A percentile compares a stretch with the other conserved stretches of the same genome.
phyloP scores from a whole-genome alignment of 1,140 invertebrate species.

The Drosophila elegans region DNA sequence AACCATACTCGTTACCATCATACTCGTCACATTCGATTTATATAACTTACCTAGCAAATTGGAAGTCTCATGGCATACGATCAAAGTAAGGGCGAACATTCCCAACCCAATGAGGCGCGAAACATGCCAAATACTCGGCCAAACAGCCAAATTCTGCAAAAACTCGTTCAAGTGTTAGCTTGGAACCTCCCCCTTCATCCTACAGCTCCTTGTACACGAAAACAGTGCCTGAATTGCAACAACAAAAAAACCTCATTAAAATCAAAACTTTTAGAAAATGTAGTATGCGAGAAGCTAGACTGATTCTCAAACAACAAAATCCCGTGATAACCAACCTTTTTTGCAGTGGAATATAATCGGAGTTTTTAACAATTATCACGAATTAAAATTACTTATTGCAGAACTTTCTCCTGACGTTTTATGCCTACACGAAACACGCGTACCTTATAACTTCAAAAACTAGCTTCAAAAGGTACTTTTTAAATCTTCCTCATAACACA shows the following conservation, averaged over 20 bases:
- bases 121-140: constrained; percentile 7
- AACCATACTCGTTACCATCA: not conserved
- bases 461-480: not conserved
- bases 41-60: constrained; percentile 3
- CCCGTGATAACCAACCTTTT: not conserved
- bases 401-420: not conserved
- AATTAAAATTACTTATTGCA: not conserved
- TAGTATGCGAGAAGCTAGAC: not conserved
- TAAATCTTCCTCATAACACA: not conserved
- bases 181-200: not conserved
- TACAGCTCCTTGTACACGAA: not conserved
- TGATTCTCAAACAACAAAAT: not conserved
- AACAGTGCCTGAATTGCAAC: not conserved
- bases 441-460: not conserved
- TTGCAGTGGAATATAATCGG: not conserved
- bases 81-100: constrained; percentile 1
- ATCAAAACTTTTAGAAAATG: not conserved
- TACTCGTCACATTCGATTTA: constrained; percentile 5
- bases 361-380: constrained; percentile 1
- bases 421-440: constrained; percentile 10
- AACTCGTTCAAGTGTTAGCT: not conserved
- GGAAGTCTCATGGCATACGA: not conserved
- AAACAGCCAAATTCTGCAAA: constrained; percentile 8
- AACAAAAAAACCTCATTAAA: not conserved
- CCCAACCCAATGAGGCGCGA: constrained; percentile 12